Evolutionary conservation across 2,797 vertebrate species (phyloP), one percentile per base, ranked within the genome.

Genomic region (Gymnoscopelus braueri): DNA sequence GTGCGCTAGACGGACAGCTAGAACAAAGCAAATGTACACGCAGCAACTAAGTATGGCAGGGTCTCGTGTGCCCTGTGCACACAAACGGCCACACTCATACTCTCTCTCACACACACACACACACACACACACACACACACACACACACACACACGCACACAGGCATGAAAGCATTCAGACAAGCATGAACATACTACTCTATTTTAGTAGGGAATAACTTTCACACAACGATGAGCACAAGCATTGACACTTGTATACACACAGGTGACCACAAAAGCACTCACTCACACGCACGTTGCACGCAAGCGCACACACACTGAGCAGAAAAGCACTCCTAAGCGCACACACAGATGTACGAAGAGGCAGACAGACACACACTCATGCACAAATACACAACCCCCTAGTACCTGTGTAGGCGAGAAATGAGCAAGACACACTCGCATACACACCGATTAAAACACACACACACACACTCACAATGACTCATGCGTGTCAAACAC

Each of bases 1-100:
- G 63, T 58, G 71, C 80, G 78, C 69, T 39, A 14, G 47, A 51
- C 35, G 19, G 63, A 57, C 65, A 58, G 11, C 60, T 32, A 53
- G 65, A 74, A 82, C 76, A 78, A 81, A 78, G 67, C 59, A 5
- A 60, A 64, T 1, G 74, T 70, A 64, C 58, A 15, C 23, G 13
- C 77, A 70, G 70, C 75, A 76, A 75, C 63, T 32, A 58, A 63
- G 48, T 26, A 63, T 26, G 60, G 26, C 63, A 65, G 70, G 56
- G 14, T 19, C 35, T 10, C 15, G 39, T 10, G 39, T 10, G 35
- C 2, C 8, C 2, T 50, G 10, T 24, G 9, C 53, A 56, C 12
- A 57, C 52, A 69, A 23, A 70, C 48, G n/a, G 26, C 14, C 5
- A 2, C 32, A 67, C 9, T 53, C 56, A 67, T 3, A 13, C 58